Evolutionary conservation across 2,797 vertebrate genomes (phyloP).

Genomic region (Pipistrellus pygmaeus): DNA sequence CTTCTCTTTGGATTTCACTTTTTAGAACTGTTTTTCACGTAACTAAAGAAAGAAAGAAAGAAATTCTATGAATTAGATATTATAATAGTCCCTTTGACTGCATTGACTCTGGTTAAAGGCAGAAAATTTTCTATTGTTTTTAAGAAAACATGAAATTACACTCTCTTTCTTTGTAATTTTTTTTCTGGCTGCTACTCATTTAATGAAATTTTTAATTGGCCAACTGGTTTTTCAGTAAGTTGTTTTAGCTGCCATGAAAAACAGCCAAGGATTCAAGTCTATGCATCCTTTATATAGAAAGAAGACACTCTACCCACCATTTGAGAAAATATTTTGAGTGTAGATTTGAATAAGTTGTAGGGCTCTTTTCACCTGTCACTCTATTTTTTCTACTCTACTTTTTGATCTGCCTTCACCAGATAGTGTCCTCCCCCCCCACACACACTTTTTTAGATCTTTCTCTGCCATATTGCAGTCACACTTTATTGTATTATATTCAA

Average conservation of each 20-base stretch:
- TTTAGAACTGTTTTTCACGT: background rate
- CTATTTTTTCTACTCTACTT: background rate
- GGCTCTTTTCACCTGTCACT: background rate
- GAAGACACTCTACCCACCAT: background rate
- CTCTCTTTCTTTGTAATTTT: background rate
- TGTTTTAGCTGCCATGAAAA: background rate
- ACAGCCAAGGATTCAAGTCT: background rate
- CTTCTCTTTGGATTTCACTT: background rate
- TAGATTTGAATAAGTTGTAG: background rate
- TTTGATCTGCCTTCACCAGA: background rate
- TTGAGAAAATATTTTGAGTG: background rate
- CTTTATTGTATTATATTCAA: background rate
- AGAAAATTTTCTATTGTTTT: background rate
- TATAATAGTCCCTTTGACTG: background rate
- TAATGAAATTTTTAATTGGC: slow-evolving; percentile 18
- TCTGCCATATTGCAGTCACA: background rate
- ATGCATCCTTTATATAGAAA: background rate
- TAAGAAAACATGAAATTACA: background rate
- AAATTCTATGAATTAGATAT: background rate
- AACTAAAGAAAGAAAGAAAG: background rate
- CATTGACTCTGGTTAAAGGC: slow-evolving; percentile 29
- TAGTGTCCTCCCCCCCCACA: background rate
- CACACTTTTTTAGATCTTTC: background rate
- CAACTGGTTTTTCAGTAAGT: background rate
- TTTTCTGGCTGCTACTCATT: slow-evolving; percentile 4